phyloP scores from a whole-genome alignment of 2,113 vertebrate species.

The Bos taurus region ARS-UCD2.0 NC_037356.1:6832001-6832500 shows the following conservation, averaged over 20 bases:
- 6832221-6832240: neutral
- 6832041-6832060: neutral
- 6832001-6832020: neutral
- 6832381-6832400: neutral
- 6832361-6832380: neutral
- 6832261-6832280: neutral
- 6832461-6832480: neutral
- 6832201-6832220: neutral
- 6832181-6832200: neutral
- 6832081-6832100: neutral
- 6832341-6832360: neutral
- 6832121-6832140: neutral
- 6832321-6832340: neutral
- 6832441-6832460: neutral
- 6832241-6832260: neutral
- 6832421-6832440: neutral
- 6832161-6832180: neutral
- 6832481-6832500: neutral
- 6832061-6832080: neutral
- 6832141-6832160: neutral
- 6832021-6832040: neutral
- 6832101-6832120: neutral
- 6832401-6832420: neutral
- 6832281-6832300: neutral
- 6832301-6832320: neutral